These are phyloP conservation scores for Drosophila subsilvestris DNA, from an alignment of 2,888 invertebrate species.

Conservation along the genomic window DNA sequence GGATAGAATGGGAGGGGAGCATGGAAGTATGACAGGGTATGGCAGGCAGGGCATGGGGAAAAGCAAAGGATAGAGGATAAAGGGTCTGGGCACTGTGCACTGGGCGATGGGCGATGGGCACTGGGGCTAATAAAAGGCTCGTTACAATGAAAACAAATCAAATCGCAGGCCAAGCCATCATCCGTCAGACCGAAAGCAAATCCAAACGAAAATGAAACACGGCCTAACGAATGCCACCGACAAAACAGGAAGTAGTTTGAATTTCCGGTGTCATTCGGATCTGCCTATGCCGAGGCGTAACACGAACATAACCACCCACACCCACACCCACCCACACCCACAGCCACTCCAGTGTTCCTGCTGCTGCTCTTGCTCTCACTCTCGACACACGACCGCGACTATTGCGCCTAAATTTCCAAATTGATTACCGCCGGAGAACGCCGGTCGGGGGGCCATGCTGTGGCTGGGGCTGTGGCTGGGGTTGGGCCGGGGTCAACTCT, in stretches of 20 bases:
- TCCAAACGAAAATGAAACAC: conserved; percentile 68
- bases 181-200: conserved; percentile 67
- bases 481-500: conserved; percentile 45
- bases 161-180: conserved; percentile 70
- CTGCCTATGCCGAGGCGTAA: neutral
- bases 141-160: conserved; percentile 78
- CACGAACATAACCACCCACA: neutral
- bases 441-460: neutral
- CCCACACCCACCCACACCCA: neutral
- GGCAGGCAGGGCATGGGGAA: neutral
- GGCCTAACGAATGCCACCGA: conserved; percentile 63
- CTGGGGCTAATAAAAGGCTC: conserved; percentile 75
- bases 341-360: neutral
- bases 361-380: conserved; percentile 22
- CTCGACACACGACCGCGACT: conserved; percentile 6
- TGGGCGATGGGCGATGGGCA: conserved; percentile 4
- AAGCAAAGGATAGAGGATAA: neutral
- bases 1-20: no score
- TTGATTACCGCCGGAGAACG: conserved; percentile 61
- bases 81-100: neutral
- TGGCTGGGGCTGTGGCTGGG: conserved; percentile 3
- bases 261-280: conserved; percentile 76
- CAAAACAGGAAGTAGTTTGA: conserved; percentile 79
- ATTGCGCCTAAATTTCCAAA: conserved; percentile 65
- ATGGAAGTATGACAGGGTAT: no score